Conservation (phyloP, 1,140 invertebrate genomes). For the Drosophila arizonae region DNA sequence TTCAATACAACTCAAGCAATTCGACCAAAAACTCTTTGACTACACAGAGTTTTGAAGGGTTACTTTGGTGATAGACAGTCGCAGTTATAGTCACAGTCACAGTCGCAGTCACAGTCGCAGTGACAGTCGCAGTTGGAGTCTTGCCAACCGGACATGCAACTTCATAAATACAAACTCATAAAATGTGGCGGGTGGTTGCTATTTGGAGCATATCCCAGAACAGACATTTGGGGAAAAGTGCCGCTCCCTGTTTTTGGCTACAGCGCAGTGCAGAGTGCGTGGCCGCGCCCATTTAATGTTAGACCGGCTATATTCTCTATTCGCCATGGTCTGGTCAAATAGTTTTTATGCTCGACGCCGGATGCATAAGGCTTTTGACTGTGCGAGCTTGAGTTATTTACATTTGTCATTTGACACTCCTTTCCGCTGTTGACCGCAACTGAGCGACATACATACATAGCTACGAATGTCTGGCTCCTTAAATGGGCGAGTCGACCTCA, state of each 20-base stretch:
- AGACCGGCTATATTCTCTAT: background rate
- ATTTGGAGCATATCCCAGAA: constrained; percentile 51
- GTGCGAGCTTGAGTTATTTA: constrained; percentile 56
- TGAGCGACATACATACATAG: no score
- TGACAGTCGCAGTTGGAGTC: constrained; percentile 6
- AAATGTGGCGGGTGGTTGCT: constrained; percentile 46
- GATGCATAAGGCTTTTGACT: constrained; percentile 70
- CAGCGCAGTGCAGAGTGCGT: constrained; percentile 1
- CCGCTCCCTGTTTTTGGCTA: constrained; percentile 19
- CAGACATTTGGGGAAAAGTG: constrained; percentile 44
- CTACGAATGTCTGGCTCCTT: no score
- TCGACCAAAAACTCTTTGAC: no score
- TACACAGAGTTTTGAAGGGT: no score
- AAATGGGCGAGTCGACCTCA: background rate
- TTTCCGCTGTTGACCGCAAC: background rate
- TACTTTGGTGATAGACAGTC: constrained; percentile 15
- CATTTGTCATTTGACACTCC: constrained; percentile 32
- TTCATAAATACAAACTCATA: constrained; percentile 62
- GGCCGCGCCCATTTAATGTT: constrained; percentile 26
- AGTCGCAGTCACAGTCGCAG: background rate
- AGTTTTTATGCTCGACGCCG: constrained; percentile 65
- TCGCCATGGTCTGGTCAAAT: constrained; percentile 12
- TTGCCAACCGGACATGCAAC: constrained; percentile 61
- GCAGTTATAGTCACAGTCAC: no score
- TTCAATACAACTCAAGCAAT: no score